These are phyloP conservation scores for Saimiri boliviensis DNA, from an alignment of 2,113 vertebrate species.

Conservation along the genomic window DNA sequence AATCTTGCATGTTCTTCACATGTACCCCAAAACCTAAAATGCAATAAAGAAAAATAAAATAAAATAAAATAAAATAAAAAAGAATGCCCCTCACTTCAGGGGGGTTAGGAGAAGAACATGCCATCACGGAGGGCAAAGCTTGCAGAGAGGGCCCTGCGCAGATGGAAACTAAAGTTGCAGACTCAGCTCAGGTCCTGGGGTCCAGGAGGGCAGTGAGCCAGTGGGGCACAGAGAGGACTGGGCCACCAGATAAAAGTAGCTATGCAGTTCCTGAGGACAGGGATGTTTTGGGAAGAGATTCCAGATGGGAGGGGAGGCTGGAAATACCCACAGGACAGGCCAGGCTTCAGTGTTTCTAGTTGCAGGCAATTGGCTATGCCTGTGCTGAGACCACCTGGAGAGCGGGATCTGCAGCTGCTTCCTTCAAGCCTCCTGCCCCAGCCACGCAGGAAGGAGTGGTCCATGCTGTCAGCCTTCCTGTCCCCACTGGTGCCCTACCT, in stretches of 20 bases:
- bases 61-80: too few species aligned
- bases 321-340: background rate
- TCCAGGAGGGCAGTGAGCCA: background rate
- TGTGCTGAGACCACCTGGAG: background rate
- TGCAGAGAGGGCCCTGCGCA: background rate
- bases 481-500: background rate
- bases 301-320: background rate
- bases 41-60: too few species aligned
- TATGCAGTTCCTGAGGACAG: background rate
- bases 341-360: background rate
- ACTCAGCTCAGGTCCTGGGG: background rate
- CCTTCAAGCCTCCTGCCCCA: background rate
- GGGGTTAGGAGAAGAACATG: accelerated
- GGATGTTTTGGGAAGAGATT: background rate
- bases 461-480: background rate
- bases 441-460: background rate
- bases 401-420: background rate
- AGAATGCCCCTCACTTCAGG: accelerated
- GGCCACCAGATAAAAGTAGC: background rate
- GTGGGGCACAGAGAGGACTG: background rate
- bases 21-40: too few species aligned
- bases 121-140: background rate
- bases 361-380: background rate
- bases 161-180: background rate
- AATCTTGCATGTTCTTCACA: too few species aligned